These are phyloP conservation scores for Drosophila emarginata DNA, from an alignment of 2,888 invertebrate species.

Conservation along the genomic window DNA sequence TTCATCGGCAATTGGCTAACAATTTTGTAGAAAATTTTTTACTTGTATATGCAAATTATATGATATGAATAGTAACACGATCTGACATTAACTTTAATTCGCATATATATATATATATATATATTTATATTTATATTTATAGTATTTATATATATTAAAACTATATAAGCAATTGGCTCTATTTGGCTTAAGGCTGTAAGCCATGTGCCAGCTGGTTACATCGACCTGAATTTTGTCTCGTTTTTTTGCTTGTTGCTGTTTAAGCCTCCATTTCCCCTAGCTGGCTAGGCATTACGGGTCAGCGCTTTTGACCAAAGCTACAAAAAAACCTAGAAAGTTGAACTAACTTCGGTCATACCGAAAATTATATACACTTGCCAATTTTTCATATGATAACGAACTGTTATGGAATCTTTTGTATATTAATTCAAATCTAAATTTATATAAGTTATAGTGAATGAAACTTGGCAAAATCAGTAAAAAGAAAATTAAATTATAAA, in stretches of 20 bases:
- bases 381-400: neutral
- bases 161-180: neutral
- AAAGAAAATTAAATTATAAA: too few species aligned
- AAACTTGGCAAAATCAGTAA: too few species aligned
- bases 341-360: neutral
- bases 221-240: neutral
- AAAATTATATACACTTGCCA: neutral
- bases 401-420: too few species aligned
- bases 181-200: neutral
- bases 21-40: neutral
- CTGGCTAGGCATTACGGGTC: neutral
- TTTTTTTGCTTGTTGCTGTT: neutral
- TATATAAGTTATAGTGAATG: too few species aligned
- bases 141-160: too few species aligned
- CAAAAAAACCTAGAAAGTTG: neutral
- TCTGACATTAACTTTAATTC: neutral
- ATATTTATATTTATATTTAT: too few species aligned
- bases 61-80: neutral
- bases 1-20: neutral
- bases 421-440: too few species aligned
- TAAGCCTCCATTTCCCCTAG: neutral
- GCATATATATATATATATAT: too few species aligned
- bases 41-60: too few species aligned
- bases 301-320: neutral
- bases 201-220: neutral